These are phyloP conservation scores for Sarcophaga bullata DNA, from an alignment of 1,140 invertebrate species.

Conservation along the genomic window DNA sequence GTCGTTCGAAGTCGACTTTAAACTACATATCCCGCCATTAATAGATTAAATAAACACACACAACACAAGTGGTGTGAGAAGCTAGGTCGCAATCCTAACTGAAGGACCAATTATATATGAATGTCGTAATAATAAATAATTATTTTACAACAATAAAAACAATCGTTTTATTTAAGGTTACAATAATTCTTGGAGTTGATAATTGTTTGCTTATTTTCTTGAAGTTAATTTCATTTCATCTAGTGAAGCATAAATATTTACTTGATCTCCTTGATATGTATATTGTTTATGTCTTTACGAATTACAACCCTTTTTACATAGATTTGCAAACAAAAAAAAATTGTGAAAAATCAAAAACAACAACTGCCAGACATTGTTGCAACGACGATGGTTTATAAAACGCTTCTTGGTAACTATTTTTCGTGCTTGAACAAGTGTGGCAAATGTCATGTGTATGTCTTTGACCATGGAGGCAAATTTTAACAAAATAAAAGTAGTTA, in stretches of 20 bases:
- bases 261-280: slow-evolving; percentile 31
- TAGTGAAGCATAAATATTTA: slow-evolving; percentile 17
- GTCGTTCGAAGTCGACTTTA: no score
- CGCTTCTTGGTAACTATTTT: not conserved
- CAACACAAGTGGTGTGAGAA: no score
- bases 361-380: not conserved
- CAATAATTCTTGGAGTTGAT: not conserved
- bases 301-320: slow-evolving; percentile 31
- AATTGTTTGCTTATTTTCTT: no score
- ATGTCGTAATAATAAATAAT: slow-evolving; percentile 31
- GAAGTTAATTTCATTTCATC: not conserved
- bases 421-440: slow-evolving; percentile 30
- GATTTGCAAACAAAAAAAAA: not conserved
- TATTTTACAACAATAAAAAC: slow-evolving; percentile 17
- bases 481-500: not conserved
- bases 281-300: slow-evolving; percentile 36
- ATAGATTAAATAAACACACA: no score
- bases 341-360: not conserved
- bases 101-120: not conserved
- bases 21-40: no score
- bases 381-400: slow-evolving; percentile 14
- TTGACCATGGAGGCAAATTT: slow-evolving; percentile 1
- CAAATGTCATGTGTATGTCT: slow-evolving; percentile 36
- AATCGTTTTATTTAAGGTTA: not conserved
- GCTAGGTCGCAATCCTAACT: no score